Conservation (phyloP, 2,113 vertebrate species). For the Aegypius monachus region DNA sequence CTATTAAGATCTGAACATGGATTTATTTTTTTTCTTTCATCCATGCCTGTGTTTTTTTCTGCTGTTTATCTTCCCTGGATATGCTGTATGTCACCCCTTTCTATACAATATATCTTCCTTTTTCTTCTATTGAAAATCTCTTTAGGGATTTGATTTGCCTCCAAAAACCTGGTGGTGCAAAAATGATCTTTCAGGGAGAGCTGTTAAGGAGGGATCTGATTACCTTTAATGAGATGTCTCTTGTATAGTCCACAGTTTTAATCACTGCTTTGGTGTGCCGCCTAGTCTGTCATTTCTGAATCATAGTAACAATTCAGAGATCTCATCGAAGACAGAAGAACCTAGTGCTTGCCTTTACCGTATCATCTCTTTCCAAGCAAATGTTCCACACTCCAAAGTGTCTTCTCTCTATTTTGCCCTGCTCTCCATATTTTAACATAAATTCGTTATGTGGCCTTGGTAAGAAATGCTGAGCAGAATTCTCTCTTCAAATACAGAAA, state of each 20-base stretch:
- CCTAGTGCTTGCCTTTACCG: not conserved
- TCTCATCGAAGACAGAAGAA: not conserved
- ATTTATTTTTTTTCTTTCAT: not conserved
- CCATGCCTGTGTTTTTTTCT: not conserved
- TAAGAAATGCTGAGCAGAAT: not conserved
- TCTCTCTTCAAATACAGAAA: not conserved
- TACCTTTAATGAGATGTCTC: not conserved
- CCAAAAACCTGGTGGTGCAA: not conserved
- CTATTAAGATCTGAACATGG: not conserved
- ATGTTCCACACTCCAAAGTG: not conserved
- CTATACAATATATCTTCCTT: not conserved
- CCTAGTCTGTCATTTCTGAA: accelerated
- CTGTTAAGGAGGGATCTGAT: not conserved
- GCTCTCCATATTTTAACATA: not conserved
- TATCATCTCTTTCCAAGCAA: not conserved
- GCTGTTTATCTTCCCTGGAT: not conserved
- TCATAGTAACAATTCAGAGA: not conserved
- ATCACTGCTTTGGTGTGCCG: not conserved
- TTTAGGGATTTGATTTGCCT: not conserved
- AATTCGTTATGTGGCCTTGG: not conserved
- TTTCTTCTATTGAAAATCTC: not conserved
- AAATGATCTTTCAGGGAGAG: not conserved
- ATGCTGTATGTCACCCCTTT: not conserved
- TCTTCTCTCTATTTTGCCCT: not conserved
- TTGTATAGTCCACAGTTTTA: not conserved